Conservation (phyloP, 2,797 vertebrate genomes). For the Mormyrus proboscirostris region DNA sequence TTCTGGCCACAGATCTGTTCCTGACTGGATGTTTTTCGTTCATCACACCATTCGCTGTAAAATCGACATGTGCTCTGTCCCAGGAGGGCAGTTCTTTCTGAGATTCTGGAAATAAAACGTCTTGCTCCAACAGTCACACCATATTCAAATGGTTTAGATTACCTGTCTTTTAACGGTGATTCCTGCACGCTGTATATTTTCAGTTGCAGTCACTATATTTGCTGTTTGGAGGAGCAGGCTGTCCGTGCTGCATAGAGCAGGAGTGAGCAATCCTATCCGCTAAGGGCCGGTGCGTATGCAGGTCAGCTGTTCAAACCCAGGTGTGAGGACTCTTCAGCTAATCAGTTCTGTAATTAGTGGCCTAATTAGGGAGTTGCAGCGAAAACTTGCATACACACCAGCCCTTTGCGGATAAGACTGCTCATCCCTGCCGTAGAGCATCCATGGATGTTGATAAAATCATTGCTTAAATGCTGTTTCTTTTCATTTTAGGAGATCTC, state of each 20-base stretch:
- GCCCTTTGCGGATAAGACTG: too few species aligned
- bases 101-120: background rate
- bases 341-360: too few species aligned
- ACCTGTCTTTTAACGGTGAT: background rate
- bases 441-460: background rate
- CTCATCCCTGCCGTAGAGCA: background rate
- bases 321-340: too few species aligned
- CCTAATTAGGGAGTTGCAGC: too few species aligned
- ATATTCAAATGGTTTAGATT: background rate
- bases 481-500: background rate
- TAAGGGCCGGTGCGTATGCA: too few species aligned
- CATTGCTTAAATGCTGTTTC: background rate
- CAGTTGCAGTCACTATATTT: background rate
- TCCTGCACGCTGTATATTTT: background rate
- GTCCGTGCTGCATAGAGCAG: background rate
- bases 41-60: background rate
- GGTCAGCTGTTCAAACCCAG: too few species aligned
- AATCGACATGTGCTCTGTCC: background rate
- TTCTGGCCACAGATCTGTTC: background rate
- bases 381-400: too few species aligned
- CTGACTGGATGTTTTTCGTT: conserved; percentile 1
- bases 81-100: background rate
- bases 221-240: background rate
- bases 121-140: background rate
- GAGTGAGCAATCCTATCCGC: too few species aligned